Evolutionary conservation across 2,797 vertebrate species (phyloP).

Genomic region (Sitta carolinensis): DNA sequence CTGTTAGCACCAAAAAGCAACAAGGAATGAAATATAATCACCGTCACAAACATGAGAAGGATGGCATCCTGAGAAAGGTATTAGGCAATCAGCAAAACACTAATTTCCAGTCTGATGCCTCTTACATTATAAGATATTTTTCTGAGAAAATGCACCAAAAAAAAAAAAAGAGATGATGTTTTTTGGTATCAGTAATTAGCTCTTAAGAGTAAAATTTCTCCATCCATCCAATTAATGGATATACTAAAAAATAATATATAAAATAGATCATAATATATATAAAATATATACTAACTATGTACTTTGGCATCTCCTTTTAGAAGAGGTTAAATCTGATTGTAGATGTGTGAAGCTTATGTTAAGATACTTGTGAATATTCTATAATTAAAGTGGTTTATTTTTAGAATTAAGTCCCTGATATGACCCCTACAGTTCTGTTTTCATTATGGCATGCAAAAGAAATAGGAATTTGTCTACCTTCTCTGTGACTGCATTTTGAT

Average conservation of each 20-base stretch:
- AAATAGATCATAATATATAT: not conserved
- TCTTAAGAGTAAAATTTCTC: not conserved
- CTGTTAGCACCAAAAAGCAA: not conserved
- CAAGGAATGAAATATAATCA: slow-evolving; percentile 23
- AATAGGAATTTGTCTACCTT: not conserved
- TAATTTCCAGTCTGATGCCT: not conserved
- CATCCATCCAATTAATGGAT: not conserved
- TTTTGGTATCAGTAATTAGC: not conserved
- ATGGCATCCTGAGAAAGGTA: not conserved
- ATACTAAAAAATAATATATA: not conserved
- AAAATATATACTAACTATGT: not conserved
- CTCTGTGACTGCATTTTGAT: not conserved
- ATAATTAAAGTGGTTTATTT: not conserved
- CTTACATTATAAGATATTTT: not conserved
- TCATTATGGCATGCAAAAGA: not conserved
- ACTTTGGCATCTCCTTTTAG: not conserved
- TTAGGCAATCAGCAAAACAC: not conserved
- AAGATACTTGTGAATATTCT: not conserved
- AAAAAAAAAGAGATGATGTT: not conserved
- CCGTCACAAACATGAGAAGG: not conserved
- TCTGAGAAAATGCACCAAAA: not conserved
- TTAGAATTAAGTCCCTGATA: not conserved
- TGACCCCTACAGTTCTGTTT: not conserved
- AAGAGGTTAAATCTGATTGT: not conserved
- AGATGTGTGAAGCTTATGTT: not conserved